Evolutionary conservation across 2,113 vertebrate genomes (phyloP).

Genomic region (Phyllostomus discolor): DNA sequence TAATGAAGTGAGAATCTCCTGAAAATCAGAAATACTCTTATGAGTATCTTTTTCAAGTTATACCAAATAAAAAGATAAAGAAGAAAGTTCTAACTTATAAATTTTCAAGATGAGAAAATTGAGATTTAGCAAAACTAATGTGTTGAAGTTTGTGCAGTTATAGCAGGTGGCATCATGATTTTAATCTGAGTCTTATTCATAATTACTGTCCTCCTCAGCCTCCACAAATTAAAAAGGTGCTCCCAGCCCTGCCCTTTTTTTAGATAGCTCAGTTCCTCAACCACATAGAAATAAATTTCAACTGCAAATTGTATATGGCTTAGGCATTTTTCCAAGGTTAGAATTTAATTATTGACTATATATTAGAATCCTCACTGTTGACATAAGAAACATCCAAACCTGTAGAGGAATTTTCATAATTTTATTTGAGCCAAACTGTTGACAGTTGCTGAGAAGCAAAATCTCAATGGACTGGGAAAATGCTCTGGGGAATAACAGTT

Average conservation of each 20-base stretch:
- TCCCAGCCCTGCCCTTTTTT: neutral
- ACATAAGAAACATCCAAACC: neutral
- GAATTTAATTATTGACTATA: neutral
- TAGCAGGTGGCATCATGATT: neutral
- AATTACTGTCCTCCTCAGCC: neutral
- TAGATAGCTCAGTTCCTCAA: neutral
- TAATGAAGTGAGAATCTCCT: neutral
- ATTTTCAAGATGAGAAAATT: neutral
- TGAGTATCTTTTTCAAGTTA: neutral
- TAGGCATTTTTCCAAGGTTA: slow-evolving; percentile 4
- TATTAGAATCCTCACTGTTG: neutral
- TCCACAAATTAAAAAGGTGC: neutral
- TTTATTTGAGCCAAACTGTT: too few relatives aligned
- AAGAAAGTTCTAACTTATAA: neutral
- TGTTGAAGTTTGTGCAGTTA: neutral
- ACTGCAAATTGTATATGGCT: neutral
- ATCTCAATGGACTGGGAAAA: too few relatives aligned
- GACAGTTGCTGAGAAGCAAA: too few relatives aligned
- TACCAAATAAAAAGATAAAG: neutral
- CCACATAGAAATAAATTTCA: neutral
- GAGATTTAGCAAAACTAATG: neutral
- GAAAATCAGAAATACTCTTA: neutral
- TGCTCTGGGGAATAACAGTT: too few relatives aligned
- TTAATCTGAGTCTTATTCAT: neutral
- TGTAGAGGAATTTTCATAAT: too few relatives aligned